Conservation (phyloP, 2,888 invertebrate species). For the Cerceris ruficornis region DNA sequence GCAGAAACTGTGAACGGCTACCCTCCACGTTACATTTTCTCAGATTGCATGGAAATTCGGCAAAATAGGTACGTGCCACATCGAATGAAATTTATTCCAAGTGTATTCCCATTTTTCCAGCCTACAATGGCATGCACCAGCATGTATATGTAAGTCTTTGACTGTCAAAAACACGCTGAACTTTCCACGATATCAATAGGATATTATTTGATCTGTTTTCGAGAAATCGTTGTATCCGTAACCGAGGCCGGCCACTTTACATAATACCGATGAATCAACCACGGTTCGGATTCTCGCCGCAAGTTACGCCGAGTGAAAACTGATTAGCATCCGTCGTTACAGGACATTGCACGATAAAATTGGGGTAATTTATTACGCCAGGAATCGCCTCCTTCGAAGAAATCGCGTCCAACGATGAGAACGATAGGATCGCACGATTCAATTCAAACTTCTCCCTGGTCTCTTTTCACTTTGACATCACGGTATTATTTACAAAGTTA, state of each 20-base stretch:
- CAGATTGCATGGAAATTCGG: too few species aligned
- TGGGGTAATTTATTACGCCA: slow-evolving; percentile 18
- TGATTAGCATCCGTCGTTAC: slow-evolving; percentile 41
- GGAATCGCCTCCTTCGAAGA: slow-evolving; percentile 17
- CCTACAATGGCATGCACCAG: too few species aligned
- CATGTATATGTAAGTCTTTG: too few species aligned
- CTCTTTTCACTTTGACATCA: background rate
- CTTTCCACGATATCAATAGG: background rate
- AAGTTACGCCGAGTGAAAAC: slow-evolving; percentile 28
- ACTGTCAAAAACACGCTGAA: too few species aligned
- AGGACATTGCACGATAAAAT: slow-evolving; percentile 25
- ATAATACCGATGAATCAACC: slow-evolving; percentile 11
- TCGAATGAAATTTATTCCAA: too few species aligned
- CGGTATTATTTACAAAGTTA: too few species aligned
- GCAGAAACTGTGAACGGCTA: too few species aligned
- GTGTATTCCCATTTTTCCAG: too few species aligned
- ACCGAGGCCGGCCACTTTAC: slow-evolving; percentile 2
- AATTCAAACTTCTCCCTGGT: background rate
- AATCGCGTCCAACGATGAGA: slow-evolving; percentile 5
- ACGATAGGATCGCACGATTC: background rate
- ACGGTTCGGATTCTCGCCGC: slow-evolving; percentile 1
- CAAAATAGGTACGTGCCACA: too few species aligned
- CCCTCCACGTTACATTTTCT: too few species aligned
- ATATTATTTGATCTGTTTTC: slow-evolving; percentile 8
- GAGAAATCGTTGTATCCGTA: background rate